A percentile compares a stretch with the other conserved stretches of the same genome.
These are phyloP conservation scores for Kryptopterus vitreolus DNA, from an alignment of 2,797 vertebrate species.

Conservation along the genomic window DNA sequence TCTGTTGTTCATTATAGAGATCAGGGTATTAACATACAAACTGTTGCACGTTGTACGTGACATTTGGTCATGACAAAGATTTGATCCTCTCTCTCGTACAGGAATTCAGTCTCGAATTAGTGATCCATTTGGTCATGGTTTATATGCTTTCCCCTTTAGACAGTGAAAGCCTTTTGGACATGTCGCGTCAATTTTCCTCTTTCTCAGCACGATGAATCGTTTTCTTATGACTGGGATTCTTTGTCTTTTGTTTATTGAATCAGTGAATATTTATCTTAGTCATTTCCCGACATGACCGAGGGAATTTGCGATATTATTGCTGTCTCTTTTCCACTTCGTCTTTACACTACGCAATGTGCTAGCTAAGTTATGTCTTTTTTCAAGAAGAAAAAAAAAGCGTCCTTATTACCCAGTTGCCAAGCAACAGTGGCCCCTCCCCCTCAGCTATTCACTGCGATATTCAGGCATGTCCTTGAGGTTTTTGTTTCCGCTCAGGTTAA, in stretches of 20 bases:
- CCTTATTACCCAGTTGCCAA: background rate
- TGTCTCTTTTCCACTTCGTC: background rate
- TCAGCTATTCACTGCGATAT: background rate
- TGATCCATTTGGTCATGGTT: too few relatives aligned
- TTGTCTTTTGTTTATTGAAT: conserved; percentile 12
- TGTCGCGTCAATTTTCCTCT: background rate
- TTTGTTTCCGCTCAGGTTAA: conserved; percentile 26
- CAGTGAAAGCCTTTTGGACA: too few relatives aligned
- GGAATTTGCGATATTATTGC: background rate
- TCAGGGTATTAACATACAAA: too few relatives aligned
- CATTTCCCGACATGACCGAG: background rate
- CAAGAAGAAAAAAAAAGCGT: background rate
- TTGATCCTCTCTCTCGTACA: too few relatives aligned
- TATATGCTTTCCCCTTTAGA: too few relatives aligned
- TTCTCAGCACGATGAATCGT: background rate
- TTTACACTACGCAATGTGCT: background rate
- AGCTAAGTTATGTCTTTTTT: background rate
- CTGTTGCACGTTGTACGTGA: too few relatives aligned
- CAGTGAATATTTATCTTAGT: background rate
- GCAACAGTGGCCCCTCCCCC: background rate
- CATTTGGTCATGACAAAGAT: too few relatives aligned
- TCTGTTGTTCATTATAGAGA: too few relatives aligned
- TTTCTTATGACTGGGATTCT: background rate
- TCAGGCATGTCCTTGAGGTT: conserved; percentile 20
- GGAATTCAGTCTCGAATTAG: too few relatives aligned